Evolutionary conservation across 2,797 vertebrate genomes (phyloP), one percentile per base, ranked within the genome.

Genomic region (Synanceia verrucosa): DNA sequence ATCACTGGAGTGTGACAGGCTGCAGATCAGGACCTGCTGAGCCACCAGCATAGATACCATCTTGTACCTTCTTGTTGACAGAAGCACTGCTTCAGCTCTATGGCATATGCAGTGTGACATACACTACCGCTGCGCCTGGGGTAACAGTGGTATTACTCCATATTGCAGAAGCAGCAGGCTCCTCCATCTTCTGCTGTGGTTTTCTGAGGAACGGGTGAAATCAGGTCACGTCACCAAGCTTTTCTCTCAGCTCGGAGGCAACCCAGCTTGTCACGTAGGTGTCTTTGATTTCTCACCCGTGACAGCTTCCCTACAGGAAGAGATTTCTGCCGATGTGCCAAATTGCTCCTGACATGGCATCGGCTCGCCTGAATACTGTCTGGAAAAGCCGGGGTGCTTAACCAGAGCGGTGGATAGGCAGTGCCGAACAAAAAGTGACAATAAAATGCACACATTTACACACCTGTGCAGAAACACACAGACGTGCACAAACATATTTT

Each of bases 341-440:
- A 89, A 91, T 83, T 60, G 50, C 76, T 88, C 74, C 70, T 83
- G 89, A 91, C 91, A 78, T 56, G 79, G 86, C 21, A 65, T 70
- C 65, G 50, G 65, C 58, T 75, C 4, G 72, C 72, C 76, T 29
- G 66, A 71, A 65, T 69, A 3, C 75, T 79, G 87, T 89, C 82
- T 88, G 75, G 74, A 57, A 70, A 67, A 12, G 68, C 61, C 18
- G 6, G 26, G 60, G 21, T 24, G 44, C 80, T 68, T n/a, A 60
- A 82, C 78, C 79, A 67, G 41, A 82, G 55, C 65, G 3, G 67
- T 52, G 64, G 71, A 70, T 48, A 64, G 76, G 67, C 78, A 44
- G 28, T 19, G 63, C 75, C 72, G 23, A 16, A 47, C 51, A 39
- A 50, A 58, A 51, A 55, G 19, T 33, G 21, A 67, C 43, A 19